Evolutionary conservation across 2,888 invertebrate species (phyloP), one percentile per base, ranked within the genome.

Genomic region (Antitype chi): DNA sequence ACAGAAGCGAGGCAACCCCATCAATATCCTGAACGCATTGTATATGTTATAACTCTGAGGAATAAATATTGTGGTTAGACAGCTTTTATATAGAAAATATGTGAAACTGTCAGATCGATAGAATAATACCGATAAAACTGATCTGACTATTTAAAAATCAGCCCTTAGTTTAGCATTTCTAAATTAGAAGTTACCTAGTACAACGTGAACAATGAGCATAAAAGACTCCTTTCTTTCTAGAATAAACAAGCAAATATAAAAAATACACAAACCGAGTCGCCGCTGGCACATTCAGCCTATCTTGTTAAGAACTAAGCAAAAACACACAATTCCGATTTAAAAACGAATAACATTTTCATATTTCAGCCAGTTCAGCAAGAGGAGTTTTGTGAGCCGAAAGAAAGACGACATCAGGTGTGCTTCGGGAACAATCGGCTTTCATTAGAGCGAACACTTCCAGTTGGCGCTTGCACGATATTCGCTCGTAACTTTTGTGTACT

Each of bases 361-460:
- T 81, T 78, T 87, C 84, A 83, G 76, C 71, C 74, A 83, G 83
- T 78, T 78, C 55, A 55, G 70, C 80, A 70, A 76, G 83, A 81
- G 78, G 78, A 72, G 85, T 88, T 89, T 89, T 88, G 87, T 90
- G 78, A 80, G 83, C 49, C 32, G 43, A 74, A 83, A 88, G 88
- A 88, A 78, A 86, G 78, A 52, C 71, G 85, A 85, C 88, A 89
- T 84, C 92, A 92, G 91, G 91, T 92, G 92, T 82, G 82, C 85
- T 74, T 73, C 73, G 84, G 81, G 69, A 90, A 89, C 90, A 92
- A 92, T 91, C 84, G 88, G 67, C 87, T 91, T 92, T 90, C 91
- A 91, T 91, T 89, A 90, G 79, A 76, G 81, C 78, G 81, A 84
- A 87, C 87, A 86, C 86, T 87, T 84, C 71, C 75, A 73, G 73